A percentile compares a stretch with the other conserved stretches of the same genome.
These are phyloP conservation scores for Miltochrista miniata DNA, from an alignment of 2,888 invertebrate species.

Conservation along the genomic window DNA sequence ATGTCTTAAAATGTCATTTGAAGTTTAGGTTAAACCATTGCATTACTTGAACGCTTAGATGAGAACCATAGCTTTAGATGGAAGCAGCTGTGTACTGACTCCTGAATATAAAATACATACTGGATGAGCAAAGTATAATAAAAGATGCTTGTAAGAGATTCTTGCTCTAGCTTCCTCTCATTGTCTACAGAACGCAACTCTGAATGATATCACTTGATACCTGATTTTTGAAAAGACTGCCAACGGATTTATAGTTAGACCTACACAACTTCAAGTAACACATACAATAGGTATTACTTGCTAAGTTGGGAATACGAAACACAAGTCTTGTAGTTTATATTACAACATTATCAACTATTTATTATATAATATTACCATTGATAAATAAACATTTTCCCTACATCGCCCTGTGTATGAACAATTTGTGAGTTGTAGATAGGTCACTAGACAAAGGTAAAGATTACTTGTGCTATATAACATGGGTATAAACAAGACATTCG, in stretches of 20 bases:
- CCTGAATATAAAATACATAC: too few species aligned
- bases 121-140: too few species aligned
- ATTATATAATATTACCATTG: slow-evolving; percentile 2
- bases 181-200: background rate
- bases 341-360: slow-evolving; percentile 16
- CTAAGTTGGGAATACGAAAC: slow-evolving; percentile 26
- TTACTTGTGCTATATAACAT: slow-evolving; percentile 29
- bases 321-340: slow-evolving; percentile 7
- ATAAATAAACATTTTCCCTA: slow-evolving; percentile 13
- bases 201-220: background rate
- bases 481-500: slow-evolving; percentile 35
- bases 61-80: too few species aligned
- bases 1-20: too few species aligned
- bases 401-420: slow-evolving; percentile 8
- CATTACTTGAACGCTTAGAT: too few species aligned
- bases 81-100: too few species aligned
- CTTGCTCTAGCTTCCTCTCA: background rate
- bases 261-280: slow-evolving; percentile 27
- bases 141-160: background rate
- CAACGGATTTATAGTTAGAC: background rate
- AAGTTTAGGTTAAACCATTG: too few species aligned
- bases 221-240: background rate
- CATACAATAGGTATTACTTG: slow-evolving; percentile 42
- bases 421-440: slow-evolving; percentile 22
- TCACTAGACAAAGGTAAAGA: slow-evolving; percentile 39